Evolutionary conservation across 53 echinoderm and acorn worm genomes (phyloP), one percentile per base, ranked within the genome.

Genomic region (Apostichopus leukothele): DNA sequence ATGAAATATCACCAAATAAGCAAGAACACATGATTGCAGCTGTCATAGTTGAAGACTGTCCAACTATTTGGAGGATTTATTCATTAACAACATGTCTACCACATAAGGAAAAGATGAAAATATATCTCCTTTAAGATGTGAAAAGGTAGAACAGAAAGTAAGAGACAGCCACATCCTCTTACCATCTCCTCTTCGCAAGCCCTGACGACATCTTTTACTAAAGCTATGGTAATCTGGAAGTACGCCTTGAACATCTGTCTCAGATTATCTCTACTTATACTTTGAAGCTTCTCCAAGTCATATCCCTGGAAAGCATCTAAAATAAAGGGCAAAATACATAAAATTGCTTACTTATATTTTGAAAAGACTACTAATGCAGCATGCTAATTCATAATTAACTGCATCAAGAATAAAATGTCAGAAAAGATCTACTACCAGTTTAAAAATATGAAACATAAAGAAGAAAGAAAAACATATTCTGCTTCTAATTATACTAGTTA

Each of bases 141-240:
- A 27, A 27, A 27, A 1, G 27, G 27, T 27, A 27, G 27, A 27
- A 27, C 27, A 27, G 27, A 27, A 27, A 27, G 27, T 27, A 27
- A 27, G 27, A 27, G 27, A 27, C 27, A 13, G 63, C 1, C 4
- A 63, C 9, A 63, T 63, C 14, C 14, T 53, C 94, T 88, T 91
- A 95, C 96, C 96, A 96, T 96, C 83, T 96, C 96, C 83, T 96
- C 96, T 80, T 96, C 96, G 23, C 96, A 96, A 5, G 96, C 96
- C 74, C 93, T 93, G 75, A 96, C 96, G 4, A 96, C 96, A 95
- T 96, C 96, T 76, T 93, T 76, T 21, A 96, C 96, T 60, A 96
- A 90, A 73, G 95, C 96, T 19, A 96, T 96, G 79, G 96, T 95
- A 50, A 96, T 89, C 54, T 95, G 93, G 89, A 96, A 96, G 90